These are phyloP conservation scores for Sebastes steindachneri DNA, from an alignment of 2,797 vertebrate species.

Conservation along the genomic window DNA sequence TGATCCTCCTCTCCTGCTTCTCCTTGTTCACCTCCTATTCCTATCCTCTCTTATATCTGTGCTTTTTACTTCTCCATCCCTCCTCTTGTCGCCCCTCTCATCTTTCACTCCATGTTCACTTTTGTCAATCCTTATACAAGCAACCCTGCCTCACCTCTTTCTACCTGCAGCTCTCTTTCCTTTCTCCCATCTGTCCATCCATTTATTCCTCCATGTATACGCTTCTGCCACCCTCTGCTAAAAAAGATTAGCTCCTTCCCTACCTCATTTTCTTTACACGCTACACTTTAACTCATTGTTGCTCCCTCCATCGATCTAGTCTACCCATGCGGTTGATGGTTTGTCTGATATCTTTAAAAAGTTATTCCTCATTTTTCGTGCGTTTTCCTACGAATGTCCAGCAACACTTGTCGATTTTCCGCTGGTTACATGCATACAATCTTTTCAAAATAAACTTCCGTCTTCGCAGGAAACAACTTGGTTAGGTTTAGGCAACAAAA, in stretches of 20 bases:
- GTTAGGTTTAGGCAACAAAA: too few relatives aligned
- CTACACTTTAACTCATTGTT: not conserved
- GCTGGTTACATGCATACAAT: too few relatives aligned
- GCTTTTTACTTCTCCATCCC: not conserved
- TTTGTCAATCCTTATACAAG: not conserved
- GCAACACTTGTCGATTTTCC: too few relatives aligned
- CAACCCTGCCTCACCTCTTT: not conserved
- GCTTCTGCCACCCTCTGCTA: not conserved
- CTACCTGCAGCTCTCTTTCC: not conserved
- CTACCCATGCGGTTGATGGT: not conserved
- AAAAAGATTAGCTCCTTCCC: not conserved
- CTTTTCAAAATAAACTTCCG: too few relatives aligned
- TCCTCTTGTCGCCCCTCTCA: not conserved
- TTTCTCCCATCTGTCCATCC: not conserved
- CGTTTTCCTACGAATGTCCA: too few relatives aligned
- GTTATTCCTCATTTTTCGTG: too few relatives aligned
- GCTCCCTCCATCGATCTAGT: slow-evolving; percentile 18
- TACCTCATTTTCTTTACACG: not conserved
- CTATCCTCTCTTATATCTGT: not conserved
- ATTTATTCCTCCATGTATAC: not conserved
- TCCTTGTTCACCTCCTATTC: slow-evolving; percentile 15
- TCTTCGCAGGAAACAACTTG: too few relatives aligned
- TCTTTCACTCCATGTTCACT: not conserved
- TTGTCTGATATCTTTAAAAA: too few relatives aligned
- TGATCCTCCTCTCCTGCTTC: slow-evolving; percentile 9